Conservation (phyloP, 30 jellyfish, hydroid and myxozoan species). For the Rhopilema esculentum region DNA sequence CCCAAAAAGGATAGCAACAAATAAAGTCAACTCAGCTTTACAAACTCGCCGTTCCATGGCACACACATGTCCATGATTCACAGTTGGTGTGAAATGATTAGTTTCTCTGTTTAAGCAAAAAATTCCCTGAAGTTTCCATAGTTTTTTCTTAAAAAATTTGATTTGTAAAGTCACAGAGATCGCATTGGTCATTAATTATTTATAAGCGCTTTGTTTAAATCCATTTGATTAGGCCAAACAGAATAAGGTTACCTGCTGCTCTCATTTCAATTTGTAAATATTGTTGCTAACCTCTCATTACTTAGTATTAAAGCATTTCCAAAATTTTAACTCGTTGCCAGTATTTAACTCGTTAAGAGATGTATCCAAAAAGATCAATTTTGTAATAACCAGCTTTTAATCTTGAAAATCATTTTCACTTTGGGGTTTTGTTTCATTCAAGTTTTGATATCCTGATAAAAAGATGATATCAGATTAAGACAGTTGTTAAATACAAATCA, state of each 20-base stretch:
- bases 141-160: neutral
- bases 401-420: no score
- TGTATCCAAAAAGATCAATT: no score
- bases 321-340: neutral
- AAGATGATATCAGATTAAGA: no score
- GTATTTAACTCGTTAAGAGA: no score
- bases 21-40: neutral
- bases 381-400: no score
- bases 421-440: no score
- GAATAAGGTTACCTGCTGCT: slow-evolving; percentile 46
- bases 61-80: slow-evolving; percentile 31
- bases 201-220: slow-evolving; percentile 21
- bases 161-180: slow-evolving; percentile 24
- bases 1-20: slow-evolving; percentile 3
- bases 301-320: neutral
- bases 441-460: no score
- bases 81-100: neutral
- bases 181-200: slow-evolving; percentile 9
- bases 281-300: slow-evolving; percentile 15
- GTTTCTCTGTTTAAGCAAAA: neutral
- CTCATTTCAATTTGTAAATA: slow-evolving; percentile 14
- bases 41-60: slow-evolving; percentile 11
- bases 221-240: slow-evolving; percentile 4
- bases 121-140: neutral
- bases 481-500: no score